Evolutionary conservation across 2,797 vertebrate species (phyloP).

Genomic region (Pyrocephalus nanus): DNA sequence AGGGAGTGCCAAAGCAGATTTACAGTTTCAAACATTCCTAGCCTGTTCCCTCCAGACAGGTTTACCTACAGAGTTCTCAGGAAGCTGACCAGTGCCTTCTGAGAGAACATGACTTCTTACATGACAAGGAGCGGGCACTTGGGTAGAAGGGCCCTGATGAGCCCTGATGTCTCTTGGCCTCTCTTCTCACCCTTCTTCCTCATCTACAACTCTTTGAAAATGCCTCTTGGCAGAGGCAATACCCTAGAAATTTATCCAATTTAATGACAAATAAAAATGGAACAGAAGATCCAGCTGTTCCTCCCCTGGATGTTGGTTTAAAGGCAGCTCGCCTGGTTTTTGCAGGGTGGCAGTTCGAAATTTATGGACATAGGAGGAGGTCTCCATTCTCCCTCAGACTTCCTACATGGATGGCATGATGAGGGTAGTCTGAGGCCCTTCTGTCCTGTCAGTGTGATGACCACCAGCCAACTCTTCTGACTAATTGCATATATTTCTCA

Average conservation of each 20-base stretch:
- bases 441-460: constrained; percentile 46
- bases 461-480: constrained; percentile 68
- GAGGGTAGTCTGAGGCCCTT: constrained; percentile 62
- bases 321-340: constrained; percentile 64
- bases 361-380: constrained; percentile 55
- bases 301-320: constrained; percentile 47
- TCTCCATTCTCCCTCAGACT: constrained; percentile 59
- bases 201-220: constrained; percentile 1
- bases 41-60: constrained; percentile 40
- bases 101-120: constrained; percentile 37
- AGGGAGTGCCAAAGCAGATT: constrained; percentile 37
- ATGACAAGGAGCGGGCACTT: constrained; percentile 49
- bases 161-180: constrained; percentile 43
- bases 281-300: constrained; percentile 69
- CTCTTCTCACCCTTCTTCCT: constrained; percentile 44
- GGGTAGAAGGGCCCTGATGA: constrained; percentile 48
- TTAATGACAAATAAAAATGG: constrained; percentile 57
- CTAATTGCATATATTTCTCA: constrained; percentile 70
- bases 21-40: constrained; percentile 17
- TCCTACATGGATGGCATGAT: constrained; percentile 16
- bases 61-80: constrained; percentile 20
- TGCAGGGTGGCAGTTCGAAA: constrained; percentile 54
- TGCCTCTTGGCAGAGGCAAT: constrained; percentile 43
- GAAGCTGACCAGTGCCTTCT: constrained; percentile 33
- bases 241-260: constrained; percentile 60